These are phyloP conservation scores for Sula dactylatra DNA, from an alignment of 2,113 vertebrate species.

Conservation along the genomic window DNA sequence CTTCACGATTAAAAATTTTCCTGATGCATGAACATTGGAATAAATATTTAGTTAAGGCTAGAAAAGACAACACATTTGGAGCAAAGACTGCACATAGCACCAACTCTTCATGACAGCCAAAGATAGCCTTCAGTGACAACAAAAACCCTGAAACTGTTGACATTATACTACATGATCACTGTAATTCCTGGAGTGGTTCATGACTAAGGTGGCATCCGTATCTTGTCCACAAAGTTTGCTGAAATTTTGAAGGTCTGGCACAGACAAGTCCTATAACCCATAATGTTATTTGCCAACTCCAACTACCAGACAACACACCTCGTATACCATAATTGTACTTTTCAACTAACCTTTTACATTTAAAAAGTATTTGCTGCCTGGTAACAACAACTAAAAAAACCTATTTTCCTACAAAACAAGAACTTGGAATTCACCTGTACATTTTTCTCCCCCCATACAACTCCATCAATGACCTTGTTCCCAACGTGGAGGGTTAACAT, in stretches of 20 bases:
- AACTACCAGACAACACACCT: background rate
- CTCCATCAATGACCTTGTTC: background rate
- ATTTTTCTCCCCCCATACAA: background rate
- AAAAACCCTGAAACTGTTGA: background rate
- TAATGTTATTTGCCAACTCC: background rate
- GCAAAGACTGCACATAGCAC: background rate
- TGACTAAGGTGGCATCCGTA: background rate
- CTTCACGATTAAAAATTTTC: background rate
- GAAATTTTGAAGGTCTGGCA: background rate
- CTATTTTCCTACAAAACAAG: background rate
- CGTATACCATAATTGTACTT: background rate
- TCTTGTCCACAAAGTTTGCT: background rate
- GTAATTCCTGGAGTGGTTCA: background rate
- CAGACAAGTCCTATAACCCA: background rate
- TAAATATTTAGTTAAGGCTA: background rate
- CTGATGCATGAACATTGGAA: background rate
- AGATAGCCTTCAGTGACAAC: background rate
- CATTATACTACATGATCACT: accelerated
- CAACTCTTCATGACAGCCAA: background rate
- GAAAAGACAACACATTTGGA: background rate
- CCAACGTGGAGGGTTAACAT: background rate
- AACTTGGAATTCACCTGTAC: background rate
- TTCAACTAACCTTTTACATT: background rate
- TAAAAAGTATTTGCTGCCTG: background rate
- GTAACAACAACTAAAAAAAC: background rate